A percentile compares a stretch with the other conserved stretches of the same genome.
These are phyloP conservation scores for Amitus sp. DNA, from an alignment of 2,888 invertebrate genomes.

Conservation along the genomic window DNA sequence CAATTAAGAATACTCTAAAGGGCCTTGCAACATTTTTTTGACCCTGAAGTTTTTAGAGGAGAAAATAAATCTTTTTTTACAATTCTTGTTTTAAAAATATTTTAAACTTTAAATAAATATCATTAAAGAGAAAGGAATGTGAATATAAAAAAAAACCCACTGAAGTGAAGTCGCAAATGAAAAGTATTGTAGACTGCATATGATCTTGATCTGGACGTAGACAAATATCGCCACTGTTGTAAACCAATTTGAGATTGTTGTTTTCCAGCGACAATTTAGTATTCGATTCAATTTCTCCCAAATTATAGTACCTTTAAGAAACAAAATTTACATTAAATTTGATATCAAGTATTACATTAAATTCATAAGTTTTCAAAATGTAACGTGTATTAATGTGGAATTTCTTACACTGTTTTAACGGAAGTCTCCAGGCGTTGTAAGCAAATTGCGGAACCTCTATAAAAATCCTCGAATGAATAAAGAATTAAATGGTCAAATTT, in stretches of 20 bases:
- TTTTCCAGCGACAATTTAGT: constrained; percentile 18
- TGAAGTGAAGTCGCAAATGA: constrained; percentile 50
- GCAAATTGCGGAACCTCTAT: constrained; percentile 27
- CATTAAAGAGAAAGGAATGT: too few species aligned
- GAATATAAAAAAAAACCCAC: constrained; percentile 45
- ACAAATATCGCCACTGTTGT: constrained; percentile 48
- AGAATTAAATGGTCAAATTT: too few species aligned
- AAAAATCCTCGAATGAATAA: too few species aligned
- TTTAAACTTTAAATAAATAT: too few species aligned
- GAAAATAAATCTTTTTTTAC: too few species aligned
- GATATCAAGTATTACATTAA: constrained; percentile 4
- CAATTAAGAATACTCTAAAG: too few species aligned
- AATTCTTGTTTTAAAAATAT: too few species aligned
- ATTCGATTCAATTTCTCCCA: constrained; percentile 15
- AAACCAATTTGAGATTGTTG: constrained; percentile 41
- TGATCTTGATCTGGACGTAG: not conserved
- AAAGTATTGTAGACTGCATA: constrained; percentile 49
- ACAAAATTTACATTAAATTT: not conserved
- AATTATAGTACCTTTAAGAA: not conserved
- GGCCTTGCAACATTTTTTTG: too few species aligned
- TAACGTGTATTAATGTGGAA: not conserved
- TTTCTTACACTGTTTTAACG: not conserved
- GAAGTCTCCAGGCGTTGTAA: constrained; percentile 16
- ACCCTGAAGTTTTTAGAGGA: too few species aligned
- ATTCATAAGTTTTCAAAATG: not conserved